phyloP scores from a whole-genome alignment of 2,797 vertebrate species.

The Notoglanidium macrostoma region DNA sequence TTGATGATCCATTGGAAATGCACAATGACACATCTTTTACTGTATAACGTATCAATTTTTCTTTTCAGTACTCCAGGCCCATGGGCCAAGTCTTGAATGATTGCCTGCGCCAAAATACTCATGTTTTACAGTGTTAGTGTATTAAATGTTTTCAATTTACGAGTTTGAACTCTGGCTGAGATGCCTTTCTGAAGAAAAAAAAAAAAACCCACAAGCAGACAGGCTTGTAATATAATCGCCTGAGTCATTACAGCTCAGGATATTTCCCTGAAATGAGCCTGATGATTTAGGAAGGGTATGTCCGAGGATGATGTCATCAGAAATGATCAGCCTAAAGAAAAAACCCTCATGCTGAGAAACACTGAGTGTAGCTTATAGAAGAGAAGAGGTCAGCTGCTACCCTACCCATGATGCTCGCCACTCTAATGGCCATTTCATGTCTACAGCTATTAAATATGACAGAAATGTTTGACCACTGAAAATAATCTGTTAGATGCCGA shows the following conservation, averaged over 20 bases:
- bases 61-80: background rate
- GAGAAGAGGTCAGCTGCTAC: background rate
- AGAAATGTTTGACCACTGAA: background rate
- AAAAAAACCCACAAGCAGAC: background rate
- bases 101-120: background rate
- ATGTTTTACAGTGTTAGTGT: constrained; percentile 25
- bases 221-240: constrained; percentile 10
- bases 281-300: constrained; percentile 24
- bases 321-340: background rate
- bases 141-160: constrained; percentile 20
- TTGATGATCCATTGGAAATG: background rate
- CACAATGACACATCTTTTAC: background rate
- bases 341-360: background rate
- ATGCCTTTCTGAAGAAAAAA: constrained; percentile 6
- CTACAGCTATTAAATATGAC: background rate
- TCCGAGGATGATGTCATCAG: constrained; percentile 32
- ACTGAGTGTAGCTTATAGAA: background rate
- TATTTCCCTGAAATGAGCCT: constrained; percentile 33
- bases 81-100: constrained; percentile 10
- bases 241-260: constrained; percentile 24
- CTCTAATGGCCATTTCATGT: background rate
- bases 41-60: background rate
- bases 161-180: constrained; percentile 7
- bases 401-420: background rate
- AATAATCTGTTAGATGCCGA: background rate